Evolutionary conservation across 2,113 vertebrate genomes (phyloP).

Genomic region (Crotophaga sulcirostris): DNA sequence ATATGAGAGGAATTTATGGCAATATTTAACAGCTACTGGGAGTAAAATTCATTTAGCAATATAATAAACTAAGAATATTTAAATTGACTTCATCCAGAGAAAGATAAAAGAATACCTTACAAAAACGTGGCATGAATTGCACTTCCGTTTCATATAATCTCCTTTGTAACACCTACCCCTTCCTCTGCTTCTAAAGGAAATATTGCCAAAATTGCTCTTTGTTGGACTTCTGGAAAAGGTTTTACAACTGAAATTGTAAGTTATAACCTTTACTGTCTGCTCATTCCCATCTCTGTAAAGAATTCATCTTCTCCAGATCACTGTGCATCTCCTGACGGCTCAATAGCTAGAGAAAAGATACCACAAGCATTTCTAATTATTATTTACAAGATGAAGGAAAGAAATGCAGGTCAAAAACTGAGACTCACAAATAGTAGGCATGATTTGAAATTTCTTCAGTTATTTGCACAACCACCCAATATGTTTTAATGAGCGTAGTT

Average conservation of each 20-base stretch:
- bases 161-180: background rate
- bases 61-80: background rate
- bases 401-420: background rate
- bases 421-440: background rate
- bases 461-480: background rate
- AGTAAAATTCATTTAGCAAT: slow-evolving; percentile 13
- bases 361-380: background rate
- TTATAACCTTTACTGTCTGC: background rate
- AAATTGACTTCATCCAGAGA: background rate
- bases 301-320: background rate
- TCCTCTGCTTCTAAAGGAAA: background rate
- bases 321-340: background rate
- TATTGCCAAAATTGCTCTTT: background rate
- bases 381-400: background rate
- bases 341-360: background rate
- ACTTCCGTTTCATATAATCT: background rate
- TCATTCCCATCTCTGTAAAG: background rate
- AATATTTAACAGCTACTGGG: background rate
- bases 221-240: background rate
- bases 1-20: background rate
- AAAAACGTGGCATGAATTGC: background rate
- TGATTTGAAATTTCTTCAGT: background rate
- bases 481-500: background rate
- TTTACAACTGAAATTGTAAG: background rate
- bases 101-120: background rate